Evolutionary conservation across 2,113 vertebrate genomes (phyloP), one percentile per base, ranked within the genome.

Genomic region (Rhegmatorhina hoffmannsi): DNA sequence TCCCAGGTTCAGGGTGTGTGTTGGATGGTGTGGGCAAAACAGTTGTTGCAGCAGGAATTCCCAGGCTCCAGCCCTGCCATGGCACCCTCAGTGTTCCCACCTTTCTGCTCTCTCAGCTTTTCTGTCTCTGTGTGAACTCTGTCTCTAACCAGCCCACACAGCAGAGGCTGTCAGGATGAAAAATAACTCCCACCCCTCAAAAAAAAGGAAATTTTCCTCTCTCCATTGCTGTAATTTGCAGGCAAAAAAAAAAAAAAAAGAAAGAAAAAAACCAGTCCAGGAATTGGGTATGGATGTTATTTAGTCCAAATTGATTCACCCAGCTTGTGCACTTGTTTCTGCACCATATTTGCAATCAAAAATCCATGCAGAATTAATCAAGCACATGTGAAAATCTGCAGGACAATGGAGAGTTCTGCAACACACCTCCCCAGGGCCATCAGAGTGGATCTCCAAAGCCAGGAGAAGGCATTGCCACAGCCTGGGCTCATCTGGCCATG

Each of bases 321-420:
- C 84, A 47, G 69, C 84, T 80, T 49, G 68, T 58, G 15, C 31
- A 8, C 26, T 53, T 13, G 55, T 74, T 52, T 55, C 77, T 3
- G 6, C 23, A 15, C 29, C 13, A 1, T 31, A 38, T 87, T 67
- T 84, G 87, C 92, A 94, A 94, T 94, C 87, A 81, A 10, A 84
- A 68, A 14, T 6, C 84, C 74, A 60, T 96, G 20, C 70, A 89
- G 84, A 84, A 91, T 96, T 87, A 89, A 94, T 52, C 34, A 21
- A 58, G 36, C 3, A 1, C 64, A 26, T 84, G 75, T 24, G 86
- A 59, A 78, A 46, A 82, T 23, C 43, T 6, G 1, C 66, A 78
- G 80, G 84, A 74, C 46, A n/a, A 9, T 3, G 80, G 87, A 36
- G 68, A 13, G 18, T 38, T 34, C 31, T 53, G 80, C 68, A 18